Percentiles rank a stretch among this genome's conserved stretches.
These are phyloP conservation scores for Biston betularia DNA, from an alignment of 2,888 invertebrate genomes.

Conservation along the genomic window DNA sequence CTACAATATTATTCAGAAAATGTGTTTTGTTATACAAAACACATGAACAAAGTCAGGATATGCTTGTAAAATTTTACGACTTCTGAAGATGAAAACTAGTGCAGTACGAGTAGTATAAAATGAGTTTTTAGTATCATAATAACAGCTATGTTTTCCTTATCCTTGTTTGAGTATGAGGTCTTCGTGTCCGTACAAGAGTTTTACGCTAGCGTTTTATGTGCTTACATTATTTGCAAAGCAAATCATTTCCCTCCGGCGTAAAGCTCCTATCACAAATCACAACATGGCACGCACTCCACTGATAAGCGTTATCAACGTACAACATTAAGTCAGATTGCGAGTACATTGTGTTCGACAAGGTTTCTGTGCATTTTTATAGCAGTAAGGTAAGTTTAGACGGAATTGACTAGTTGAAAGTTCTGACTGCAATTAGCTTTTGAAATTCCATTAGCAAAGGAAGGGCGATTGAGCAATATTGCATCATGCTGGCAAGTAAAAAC, in stretches of 20 bases:
- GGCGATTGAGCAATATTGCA: too few relatives aligned
- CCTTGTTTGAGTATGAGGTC: conserved; percentile 4
- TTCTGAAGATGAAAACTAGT: conserved; percentile 1
- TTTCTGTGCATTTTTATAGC: conserved; percentile 32
- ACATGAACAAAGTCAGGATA: neutral
- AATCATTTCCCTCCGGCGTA: conserved; percentile 35
- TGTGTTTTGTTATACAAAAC: neutral
- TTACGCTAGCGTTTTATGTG: conserved; percentile 12
- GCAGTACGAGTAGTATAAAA: conserved; percentile 5
- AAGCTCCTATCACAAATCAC: conserved; percentile 43
- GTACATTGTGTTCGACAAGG: conserved; percentile 45
- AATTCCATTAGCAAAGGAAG: too few relatives aligned
- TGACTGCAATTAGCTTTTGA: too few relatives aligned
- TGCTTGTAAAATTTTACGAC: neutral
- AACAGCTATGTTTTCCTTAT: conserved; percentile 12
- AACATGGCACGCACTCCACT: conserved; percentile 48
- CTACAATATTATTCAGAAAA: neutral
- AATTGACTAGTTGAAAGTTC: neutral
- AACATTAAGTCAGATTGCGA: conserved; percentile 51
- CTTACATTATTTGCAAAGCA: conserved; percentile 35
- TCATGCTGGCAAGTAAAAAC: too few relatives aligned
- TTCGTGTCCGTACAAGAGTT: conserved; percentile 14
- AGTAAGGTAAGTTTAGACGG: conserved; percentile 9
- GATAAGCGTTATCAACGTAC: conserved; percentile 57
- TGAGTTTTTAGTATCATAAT: conserved; percentile 7